Conservation (phyloP, 2,888 invertebrate genomes). For the Caenorhabditis sinica region DNA sequence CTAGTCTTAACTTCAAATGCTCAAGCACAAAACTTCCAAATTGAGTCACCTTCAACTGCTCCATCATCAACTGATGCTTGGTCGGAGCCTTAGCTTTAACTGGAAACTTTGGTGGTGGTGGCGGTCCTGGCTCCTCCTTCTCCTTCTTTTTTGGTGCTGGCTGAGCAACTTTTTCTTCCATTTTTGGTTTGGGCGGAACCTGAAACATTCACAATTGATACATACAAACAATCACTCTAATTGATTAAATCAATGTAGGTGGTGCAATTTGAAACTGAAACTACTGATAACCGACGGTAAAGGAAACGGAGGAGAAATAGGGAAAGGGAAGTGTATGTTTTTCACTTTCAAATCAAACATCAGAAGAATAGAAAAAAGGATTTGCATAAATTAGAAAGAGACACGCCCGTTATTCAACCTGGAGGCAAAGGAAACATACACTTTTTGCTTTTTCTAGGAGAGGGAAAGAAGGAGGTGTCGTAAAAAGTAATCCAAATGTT, state of each 20-base stretch:
- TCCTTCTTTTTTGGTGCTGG: constrained; percentile 16
- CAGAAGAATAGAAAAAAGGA: neutral
- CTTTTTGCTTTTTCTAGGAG: neutral
- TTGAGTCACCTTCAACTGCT: constrained; percentile 66
- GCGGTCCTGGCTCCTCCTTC: constrained; percentile 44
- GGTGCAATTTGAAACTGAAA: constrained; percentile 13
- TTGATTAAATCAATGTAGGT: constrained; percentile 40
- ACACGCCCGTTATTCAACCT: constrained; percentile 57
- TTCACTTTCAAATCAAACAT: constrained; percentile 25
- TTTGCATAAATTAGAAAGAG: constrained; percentile 55
- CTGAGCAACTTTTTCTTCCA: constrained; percentile 34
- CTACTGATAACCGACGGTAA: constrained; percentile 29
- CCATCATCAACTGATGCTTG: constrained; percentile 78
- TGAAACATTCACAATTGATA: constrained; percentile 23
- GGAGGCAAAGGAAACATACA: constrained; percentile 3
- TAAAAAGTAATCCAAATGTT: constrained; percentile 30
- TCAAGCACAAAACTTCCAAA: neutral
- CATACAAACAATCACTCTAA: constrained; percentile 6
- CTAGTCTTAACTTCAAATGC: neutral
- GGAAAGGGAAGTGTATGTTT: constrained; percentile 21
- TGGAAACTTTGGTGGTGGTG: constrained; percentile 73
- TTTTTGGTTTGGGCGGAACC: constrained; percentile 18
- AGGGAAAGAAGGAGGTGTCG: neutral
- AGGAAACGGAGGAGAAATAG: neutral
- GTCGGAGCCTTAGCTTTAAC: constrained; percentile 77